Evolutionary conservation across 2,888 invertebrate genomes (phyloP).

Genomic region (Tetragnatha montana): DNA sequence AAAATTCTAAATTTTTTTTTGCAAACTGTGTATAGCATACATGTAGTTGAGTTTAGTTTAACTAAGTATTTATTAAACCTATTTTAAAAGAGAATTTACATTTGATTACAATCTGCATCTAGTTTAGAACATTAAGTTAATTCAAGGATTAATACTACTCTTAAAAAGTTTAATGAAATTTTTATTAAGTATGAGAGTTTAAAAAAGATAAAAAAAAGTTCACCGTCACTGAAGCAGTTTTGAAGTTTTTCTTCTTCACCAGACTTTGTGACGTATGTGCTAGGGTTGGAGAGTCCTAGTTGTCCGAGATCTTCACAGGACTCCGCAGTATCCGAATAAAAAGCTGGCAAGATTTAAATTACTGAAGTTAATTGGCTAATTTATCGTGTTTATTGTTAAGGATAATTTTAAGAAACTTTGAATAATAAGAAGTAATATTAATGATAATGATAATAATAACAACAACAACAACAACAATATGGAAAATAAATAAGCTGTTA

Average conservation of each 20-base stretch:
- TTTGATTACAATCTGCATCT: background rate
- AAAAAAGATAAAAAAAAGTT: slow-evolving; percentile 10
- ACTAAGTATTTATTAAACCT: background rate
- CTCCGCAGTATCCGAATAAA: slow-evolving; percentile 66
- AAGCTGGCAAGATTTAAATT: slow-evolving; percentile 37
- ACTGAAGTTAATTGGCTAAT: no score
- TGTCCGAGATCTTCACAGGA: slow-evolving; percentile 65
- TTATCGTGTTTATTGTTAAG: no score
- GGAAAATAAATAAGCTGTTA: no score
- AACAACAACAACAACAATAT: no score
- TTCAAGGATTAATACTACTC: background rate
- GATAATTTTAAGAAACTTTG: no score
- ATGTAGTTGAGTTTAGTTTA: no score
- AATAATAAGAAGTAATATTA: no score
- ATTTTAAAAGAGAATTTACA: background rate
- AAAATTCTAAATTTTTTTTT: no score
- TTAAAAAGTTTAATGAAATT: background rate
- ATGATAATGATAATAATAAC: no score
- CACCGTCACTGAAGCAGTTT: slow-evolving; percentile 66
- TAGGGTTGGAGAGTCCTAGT: slow-evolving; percentile 59
- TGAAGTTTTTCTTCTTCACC: slow-evolving; percentile 68
- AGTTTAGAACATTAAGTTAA: background rate
- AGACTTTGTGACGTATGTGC: slow-evolving; percentile 68
- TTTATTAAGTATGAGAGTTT: background rate
- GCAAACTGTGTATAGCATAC: no score